Evolutionary conservation across 2,888 invertebrate genomes (phyloP).

Genomic region (Drosophila meridionalis): DNA sequence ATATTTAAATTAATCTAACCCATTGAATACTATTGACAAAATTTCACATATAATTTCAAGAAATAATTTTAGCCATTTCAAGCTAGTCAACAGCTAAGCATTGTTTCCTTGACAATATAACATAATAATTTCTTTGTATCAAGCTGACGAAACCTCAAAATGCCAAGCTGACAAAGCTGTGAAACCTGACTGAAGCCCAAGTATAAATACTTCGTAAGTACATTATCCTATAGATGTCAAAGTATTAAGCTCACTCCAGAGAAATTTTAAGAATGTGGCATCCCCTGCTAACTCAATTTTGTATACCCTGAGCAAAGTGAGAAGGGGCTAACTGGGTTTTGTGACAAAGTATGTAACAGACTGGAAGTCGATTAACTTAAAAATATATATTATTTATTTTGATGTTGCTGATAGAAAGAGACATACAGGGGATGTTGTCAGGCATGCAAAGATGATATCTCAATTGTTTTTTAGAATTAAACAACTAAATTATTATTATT

Average conservation of each 20-base stretch:
- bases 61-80: too few relatives aligned
- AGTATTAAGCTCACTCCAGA: not conserved
- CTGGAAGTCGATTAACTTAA: not conserved
- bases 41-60: not conserved
- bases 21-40: not conserved
- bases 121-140: not conserved
- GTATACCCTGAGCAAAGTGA: not conserved
- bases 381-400: not conserved
- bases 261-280: conserved; percentile 4
- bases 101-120: not conserved
- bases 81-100: not conserved
- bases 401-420: not conserved
- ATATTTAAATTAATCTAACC: not conserved
- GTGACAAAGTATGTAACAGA: not conserved
- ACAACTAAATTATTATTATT: too few relatives aligned
- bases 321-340: not conserved
- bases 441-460: too few relatives aligned
- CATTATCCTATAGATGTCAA: conserved; percentile 3
- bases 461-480: not conserved
- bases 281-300: not conserved
- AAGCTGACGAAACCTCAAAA: not conserved
- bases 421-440: not conserved
- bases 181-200: not conserved
- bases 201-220: not conserved
- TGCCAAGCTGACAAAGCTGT: not conserved